Evolutionary conservation across 37 sponge, comb jelly and placozoan species (phyloP).

Genomic region (Oopsacas minuta): DNA sequence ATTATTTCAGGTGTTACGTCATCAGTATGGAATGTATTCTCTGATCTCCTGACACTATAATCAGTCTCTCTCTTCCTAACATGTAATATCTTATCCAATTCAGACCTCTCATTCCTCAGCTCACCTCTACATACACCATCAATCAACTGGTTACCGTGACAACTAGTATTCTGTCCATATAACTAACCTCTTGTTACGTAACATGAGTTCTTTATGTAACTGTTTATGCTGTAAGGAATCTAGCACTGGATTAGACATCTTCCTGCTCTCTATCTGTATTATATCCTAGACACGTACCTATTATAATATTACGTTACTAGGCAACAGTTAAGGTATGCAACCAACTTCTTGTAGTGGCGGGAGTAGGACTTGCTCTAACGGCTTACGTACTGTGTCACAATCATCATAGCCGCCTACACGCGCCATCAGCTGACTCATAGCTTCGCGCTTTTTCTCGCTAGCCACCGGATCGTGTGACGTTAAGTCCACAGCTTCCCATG

Average conservation of each 20-base stretch:
- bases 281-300: not conserved
- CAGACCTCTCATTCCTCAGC: not conserved
- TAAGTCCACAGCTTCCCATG: not conserved
- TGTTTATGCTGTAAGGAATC: not conserved
- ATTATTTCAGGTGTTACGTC: not conserved
- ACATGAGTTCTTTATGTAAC: not conserved
- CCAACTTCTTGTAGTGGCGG: not conserved
- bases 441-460: not conserved
- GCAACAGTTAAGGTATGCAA: not conserved
- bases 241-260: not conserved
- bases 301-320: not conserved
- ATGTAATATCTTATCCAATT: not conserved
- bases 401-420: not conserved
- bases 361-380: not conserved
- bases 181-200: not conserved
- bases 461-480: not conserved
- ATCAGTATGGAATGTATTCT: not conserved
- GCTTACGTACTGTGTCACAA: not conserved
- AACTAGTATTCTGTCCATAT: not conserved
- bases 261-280: not conserved
- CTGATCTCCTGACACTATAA: not conserved
- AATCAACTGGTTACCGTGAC: not conserved
- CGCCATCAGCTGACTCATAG: slow-evolving; percentile 5
- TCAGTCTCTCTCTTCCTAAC: slow-evolving; percentile 8
- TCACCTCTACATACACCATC: not conserved